phyloP scores from a whole-genome alignment of 2,113 vertebrate species.

The Pluvialis apricaria region DNA sequence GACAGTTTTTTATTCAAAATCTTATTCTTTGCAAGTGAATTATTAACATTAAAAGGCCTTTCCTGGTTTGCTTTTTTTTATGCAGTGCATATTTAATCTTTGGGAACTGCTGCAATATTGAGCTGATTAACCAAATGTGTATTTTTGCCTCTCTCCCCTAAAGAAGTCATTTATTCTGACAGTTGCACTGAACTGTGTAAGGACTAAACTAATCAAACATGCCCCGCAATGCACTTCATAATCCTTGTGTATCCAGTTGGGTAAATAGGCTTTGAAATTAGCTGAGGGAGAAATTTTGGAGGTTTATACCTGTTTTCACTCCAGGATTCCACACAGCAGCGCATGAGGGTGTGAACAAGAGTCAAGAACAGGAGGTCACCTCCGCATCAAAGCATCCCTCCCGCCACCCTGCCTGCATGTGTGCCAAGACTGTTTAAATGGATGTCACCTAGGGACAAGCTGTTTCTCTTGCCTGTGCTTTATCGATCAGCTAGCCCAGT shows the following conservation, averaged over 20 bases:
- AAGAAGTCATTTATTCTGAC: constrained; percentile 14
- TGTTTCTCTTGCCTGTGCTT: not conserved
- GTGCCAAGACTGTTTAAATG: not conserved
- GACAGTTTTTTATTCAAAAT: not conserved
- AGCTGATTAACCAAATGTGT: not conserved
- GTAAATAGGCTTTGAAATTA: constrained; percentile 19
- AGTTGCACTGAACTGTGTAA: not conserved
- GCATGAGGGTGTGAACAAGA: not conserved
- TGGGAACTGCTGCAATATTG: not conserved
- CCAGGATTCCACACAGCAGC: not conserved
- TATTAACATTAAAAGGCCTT: not conserved
- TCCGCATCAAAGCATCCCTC: not conserved
- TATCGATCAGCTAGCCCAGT: not conserved
- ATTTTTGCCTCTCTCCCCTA: not conserved
- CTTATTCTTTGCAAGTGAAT: not conserved
- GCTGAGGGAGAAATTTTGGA: constrained; percentile 16
- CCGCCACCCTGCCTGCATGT: not conserved
- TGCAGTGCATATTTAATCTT: not conserved
- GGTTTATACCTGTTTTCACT: not conserved
- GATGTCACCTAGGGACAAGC: not conserved
- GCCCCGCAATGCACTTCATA: not conserved
- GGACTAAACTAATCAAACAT: constrained; percentile 1
- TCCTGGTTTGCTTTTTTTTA: not conserved
- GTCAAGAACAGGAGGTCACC: not conserved
- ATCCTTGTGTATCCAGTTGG: not conserved